Base-by-base conservation (phyloP, 2,113 vertebrate genomes). In the Microcebus tavaratra region DNA sequence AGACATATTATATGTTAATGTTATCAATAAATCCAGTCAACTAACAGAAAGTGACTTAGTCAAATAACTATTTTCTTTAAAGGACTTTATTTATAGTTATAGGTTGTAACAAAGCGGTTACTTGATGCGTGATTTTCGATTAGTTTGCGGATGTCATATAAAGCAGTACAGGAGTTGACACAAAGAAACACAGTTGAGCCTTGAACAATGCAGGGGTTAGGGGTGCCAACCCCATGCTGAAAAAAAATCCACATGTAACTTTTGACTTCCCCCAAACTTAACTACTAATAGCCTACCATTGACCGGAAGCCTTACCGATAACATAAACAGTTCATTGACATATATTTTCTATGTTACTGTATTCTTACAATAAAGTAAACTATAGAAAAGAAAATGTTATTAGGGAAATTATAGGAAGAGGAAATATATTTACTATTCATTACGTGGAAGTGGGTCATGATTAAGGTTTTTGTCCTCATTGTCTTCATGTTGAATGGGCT, bases 91-190 rank as follows among this genome's bases (percentile, higher is more conserved):
- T 55, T 55, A 55, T 55, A 50, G 20, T 8, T 45, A 29, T 48
- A 59, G 53, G 53, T 18, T 55, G 17, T 55, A 65, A 27, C 17
- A 57, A 31, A 15, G 9, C 36, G 13, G 10, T 70, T 42, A 36
- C 17, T 63, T 57, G 18, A 17, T 63, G 8, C 29, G 8, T 27
- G 23, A 15, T 5, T 88, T 91, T 73, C 8, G 67, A 5, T 39
- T 67, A 34, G 15, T 65, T 82, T 48, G 15, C 15, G 14, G 25
- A 45, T 29, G 2, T 5, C 0, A 0, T 0, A n/a, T 11, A 83
- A 18, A 36, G 27, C 10, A 45, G 50, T 6, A 57, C 1, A 25
- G 29, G 6, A 12, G 2, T 34, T 57, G 23, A 63, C 25, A 45
- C 3, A 39, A 67, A 91, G 68, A 39, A 76, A 82, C 48, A 42